Base-by-base conservation (phyloP, 2,113 vertebrate genomes). In the Hypocryptadius cinnamomeus region DNA sequence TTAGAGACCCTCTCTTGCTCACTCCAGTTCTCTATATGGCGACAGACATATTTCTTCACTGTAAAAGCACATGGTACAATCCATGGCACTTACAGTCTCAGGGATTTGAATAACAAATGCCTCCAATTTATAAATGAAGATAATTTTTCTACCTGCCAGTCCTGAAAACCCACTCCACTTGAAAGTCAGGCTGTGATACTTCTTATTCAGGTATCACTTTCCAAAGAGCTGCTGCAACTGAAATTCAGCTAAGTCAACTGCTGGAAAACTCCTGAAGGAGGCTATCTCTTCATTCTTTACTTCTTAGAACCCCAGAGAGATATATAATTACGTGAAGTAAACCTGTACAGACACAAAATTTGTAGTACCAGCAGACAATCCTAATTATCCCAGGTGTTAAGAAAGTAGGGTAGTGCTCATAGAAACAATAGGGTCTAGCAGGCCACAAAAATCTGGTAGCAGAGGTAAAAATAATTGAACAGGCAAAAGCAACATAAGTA, bases 161-260 rank as follows among this genome's bases (percentile, higher is more conserved):
- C 78, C 81, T 85, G 81, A 94, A 95, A 95, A 93, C 84, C 63
- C 19, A 92, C 61, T 60, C 35, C 30, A 91, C 61, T 39, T 65
- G 15, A 76, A 93, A 89, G 54, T 81, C 78, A 33, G 35, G 61
- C 61, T 79, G 15, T 21, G 48, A 17, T 53, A 72, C n/a, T 89
- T 90, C 35, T 83, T 74, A 31, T 48, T 89, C 44, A 69, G 13
- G 20, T 80, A 79, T 39, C 54, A 54, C 42, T 82, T 88, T 35
- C 63, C 9, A 44, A 85, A 85, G 31, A 94, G 20, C 39, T 76
- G 45, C 33, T 69, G 25, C 66, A 87, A 65, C 1, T 63, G 15
- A 79, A 94, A 85, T 59, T 66, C 71, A 83, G 5, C 39, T 63
- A 85, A 30, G 10, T 27, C 51, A 71, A 21, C 21, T 69, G 8